phyloP scores from a whole-genome alignment of 2,888 invertebrate genomes.

The Panopea generosa region DNA sequence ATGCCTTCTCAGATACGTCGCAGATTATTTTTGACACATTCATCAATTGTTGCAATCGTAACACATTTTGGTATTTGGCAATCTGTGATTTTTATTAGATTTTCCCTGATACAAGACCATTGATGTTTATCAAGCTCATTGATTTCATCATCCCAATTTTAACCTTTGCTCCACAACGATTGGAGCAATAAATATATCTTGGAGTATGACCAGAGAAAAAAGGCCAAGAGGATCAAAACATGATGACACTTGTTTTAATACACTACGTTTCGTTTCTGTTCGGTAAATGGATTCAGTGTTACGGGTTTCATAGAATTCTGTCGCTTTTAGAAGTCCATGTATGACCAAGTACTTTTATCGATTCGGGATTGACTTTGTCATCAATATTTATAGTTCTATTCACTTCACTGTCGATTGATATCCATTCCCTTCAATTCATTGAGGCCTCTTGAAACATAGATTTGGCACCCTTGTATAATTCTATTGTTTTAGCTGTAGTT shows the following conservation, averaged over 20 bases:
- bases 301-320: slow-evolving; percentile 1
- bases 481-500: slow-evolving; percentile 3
- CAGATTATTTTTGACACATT: no score
- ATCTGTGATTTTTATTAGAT: no score
- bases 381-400: not conserved
- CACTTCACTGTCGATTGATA: slow-evolving; percentile 13
- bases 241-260: slow-evolving; percentile 15
- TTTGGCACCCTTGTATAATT: slow-evolving; percentile 30
- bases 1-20: no score
- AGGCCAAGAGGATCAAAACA: slow-evolving; percentile 19
- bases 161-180: no score
- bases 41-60: no score
- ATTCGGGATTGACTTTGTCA: slow-evolving; percentile 1
- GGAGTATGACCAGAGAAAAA: no score
- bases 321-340: slow-evolving; percentile 23
- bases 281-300: not conserved
- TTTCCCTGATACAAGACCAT: no score
- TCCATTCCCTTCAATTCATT: slow-evolving; percentile 46
- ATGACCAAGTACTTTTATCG: slow-evolving; percentile 25
- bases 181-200: no score
- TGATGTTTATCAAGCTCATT: no score
- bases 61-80: no score
- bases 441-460: slow-evolving; percentile 28
- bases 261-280: slow-evolving; percentile 10
- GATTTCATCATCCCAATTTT: no score